These are phyloP conservation scores for Drosophila nr. perissopoda DNA, from an alignment of 2,888 invertebrate species.

Conservation along the genomic window DNA sequence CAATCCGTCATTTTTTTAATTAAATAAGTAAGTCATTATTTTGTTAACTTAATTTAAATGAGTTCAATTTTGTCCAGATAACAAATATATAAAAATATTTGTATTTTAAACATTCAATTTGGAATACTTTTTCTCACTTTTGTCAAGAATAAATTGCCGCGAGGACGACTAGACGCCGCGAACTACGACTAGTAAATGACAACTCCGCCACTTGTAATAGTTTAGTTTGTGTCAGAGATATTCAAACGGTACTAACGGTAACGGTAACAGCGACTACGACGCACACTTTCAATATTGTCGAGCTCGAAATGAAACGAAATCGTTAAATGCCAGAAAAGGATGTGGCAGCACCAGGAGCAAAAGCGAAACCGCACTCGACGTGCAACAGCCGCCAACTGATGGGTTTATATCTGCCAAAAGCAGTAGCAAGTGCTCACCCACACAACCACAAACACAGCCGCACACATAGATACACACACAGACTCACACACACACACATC, in stretches of 20 bases:
- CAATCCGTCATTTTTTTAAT: background rate
- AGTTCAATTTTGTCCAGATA: background rate
- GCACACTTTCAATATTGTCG: constrained; percentile 57
- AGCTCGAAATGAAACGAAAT: constrained; percentile 22
- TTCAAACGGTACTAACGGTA: constrained; percentile 27
- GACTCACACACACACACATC: constrained; percentile 16
- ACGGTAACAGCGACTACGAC: constrained; percentile 39
- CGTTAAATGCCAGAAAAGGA: background rate
- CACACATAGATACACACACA: constrained; percentile 31
- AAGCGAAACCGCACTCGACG: constrained; percentile 75
- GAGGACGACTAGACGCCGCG: constrained; percentile 51
- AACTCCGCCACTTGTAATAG: constrained; percentile 38
- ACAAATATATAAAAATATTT: background rate
- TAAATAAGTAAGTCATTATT: background rate
- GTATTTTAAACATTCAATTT: background rate
- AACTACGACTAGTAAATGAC: constrained; percentile 61
- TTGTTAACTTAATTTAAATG: background rate
- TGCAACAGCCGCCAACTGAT: constrained; percentile 80
- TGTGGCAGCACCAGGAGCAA: constrained; percentile 22
- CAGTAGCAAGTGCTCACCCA: constrained; percentile 35
- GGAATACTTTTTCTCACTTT: constrained; percentile 3
- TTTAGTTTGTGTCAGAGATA: constrained; percentile 35
- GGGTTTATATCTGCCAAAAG: constrained; percentile 67
- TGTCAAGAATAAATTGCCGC: constrained; percentile 4
- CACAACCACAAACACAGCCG: constrained; percentile 29